Conservation (phyloP, 2,888 invertebrate species). For the Cyrtodaria siliqua region DNA sequence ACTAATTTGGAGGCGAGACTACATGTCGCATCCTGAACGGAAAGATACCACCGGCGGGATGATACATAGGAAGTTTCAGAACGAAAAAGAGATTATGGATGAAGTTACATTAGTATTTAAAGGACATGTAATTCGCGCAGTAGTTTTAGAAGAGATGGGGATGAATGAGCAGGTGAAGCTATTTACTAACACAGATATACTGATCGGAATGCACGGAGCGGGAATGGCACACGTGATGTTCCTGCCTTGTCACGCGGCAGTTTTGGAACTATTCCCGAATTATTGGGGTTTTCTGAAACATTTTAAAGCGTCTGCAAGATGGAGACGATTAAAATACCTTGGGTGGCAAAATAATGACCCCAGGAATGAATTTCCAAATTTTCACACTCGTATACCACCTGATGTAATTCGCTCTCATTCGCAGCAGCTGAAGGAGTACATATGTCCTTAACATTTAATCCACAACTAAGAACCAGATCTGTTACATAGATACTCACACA, state of each 20-base stretch:
- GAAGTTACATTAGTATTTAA: constrained; percentile 21
- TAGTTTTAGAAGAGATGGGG: constrained; percentile 47
- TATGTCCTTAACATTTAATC: too few relatives aligned
- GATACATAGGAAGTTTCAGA: constrained; percentile 54
- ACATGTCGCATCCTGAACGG: constrained; percentile 55
- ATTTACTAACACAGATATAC: constrained; percentile 51
- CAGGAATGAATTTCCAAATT: constrained; percentile 43
- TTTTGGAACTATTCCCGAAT: constrained; percentile 58
- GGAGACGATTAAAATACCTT: constrained; percentile 52
- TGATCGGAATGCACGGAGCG: constrained; percentile 65
- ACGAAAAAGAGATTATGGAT: constrained; percentile 47
- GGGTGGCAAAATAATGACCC: constrained; percentile 55
- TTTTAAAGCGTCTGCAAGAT: constrained; percentile 57
- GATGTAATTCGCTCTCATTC: constrained; percentile 31
- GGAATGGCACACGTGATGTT: constrained; percentile 57
- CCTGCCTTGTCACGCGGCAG: constrained; percentile 51
- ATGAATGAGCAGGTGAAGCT: constrained; percentile 52
- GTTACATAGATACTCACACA: too few relatives aligned
- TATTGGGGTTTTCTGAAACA: constrained; percentile 57
- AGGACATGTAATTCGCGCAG: constrained; percentile 11
- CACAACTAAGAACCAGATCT: too few relatives aligned
- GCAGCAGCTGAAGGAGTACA: constrained; percentile 12
- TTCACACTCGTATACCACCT: constrained; percentile 47
- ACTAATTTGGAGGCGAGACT: constrained; percentile 53
- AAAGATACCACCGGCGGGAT: constrained; percentile 28